These are phyloP conservation scores for Mya arenaria DNA, from an alignment of 1,140 invertebrate species.

Conservation along the genomic window DNA sequence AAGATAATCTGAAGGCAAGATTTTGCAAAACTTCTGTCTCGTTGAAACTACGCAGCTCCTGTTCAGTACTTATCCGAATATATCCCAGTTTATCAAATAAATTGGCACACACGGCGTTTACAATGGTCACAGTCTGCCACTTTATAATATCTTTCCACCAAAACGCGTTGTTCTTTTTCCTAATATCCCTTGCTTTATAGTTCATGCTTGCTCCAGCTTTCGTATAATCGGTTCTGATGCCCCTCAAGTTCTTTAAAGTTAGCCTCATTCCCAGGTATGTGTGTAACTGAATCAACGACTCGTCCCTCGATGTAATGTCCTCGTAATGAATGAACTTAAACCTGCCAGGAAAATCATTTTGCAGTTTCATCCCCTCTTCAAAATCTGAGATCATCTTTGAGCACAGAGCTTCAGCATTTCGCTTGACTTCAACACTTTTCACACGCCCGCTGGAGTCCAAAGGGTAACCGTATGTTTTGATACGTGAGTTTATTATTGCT, in stretches of 20 bases:
- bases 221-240: not conserved
- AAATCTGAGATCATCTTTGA: constrained; percentile 20
- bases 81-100: no score
- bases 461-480: constrained; percentile 27
- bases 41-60: no score
- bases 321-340: constrained; percentile 45
- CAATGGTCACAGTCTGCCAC: no score
- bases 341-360: constrained; percentile 20
- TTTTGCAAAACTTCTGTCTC: no score
- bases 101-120: no score
- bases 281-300: constrained; percentile 17
- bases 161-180: constrained; percentile 17
- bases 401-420: constrained; percentile 17
- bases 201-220: not conserved
- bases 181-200: not conserved
- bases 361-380: constrained; percentile 1
- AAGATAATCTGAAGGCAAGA: no score
- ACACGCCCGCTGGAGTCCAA: not conserved
- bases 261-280: constrained; percentile 20
- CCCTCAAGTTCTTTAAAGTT: not conserved
- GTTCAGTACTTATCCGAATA: no score
- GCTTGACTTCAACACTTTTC: not conserved
- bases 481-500: constrained; percentile 28
- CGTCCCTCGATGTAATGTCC: not conserved
- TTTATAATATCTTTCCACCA: no score